phyloP scores from a whole-genome alignment of 2,113 vertebrate genomes.

The Misgurnus mizolepis region DNA sequence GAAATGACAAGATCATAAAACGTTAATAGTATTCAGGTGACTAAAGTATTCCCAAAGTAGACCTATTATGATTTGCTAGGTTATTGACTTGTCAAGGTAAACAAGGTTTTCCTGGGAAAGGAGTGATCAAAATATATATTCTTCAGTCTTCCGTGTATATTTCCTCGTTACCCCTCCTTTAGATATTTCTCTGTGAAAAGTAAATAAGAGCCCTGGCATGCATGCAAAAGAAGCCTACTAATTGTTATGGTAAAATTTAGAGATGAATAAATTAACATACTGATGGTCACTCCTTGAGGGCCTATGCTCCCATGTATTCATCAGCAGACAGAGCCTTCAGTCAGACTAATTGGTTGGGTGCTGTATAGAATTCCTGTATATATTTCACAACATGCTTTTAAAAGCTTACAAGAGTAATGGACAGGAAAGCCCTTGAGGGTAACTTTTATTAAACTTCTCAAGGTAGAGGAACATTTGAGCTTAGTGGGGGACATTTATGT shows the following conservation, averaged over 20 bases:
- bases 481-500: slow-evolving; percentile 29
- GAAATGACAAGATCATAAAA: neutral
- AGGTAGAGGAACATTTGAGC: neutral
- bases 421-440: slow-evolving; percentile 21
- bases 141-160: slow-evolving; percentile 31
- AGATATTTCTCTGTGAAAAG: slow-evolving; percentile 46
- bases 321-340: slow-evolving; percentile 23
- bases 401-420: slow-evolving; percentile 7
- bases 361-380: slow-evolving; percentile 27
- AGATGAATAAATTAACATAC: slow-evolving; percentile 72
- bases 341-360: slow-evolving; percentile 41
- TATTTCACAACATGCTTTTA: slow-evolving; percentile 38
- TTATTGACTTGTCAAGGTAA: neutral
- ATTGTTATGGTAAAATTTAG: slow-evolving; percentile 74
- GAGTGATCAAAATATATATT: slow-evolving; percentile 21
- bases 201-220: slow-evolving; percentile 61
- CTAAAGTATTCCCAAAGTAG: neutral
- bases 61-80: neutral
- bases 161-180: neutral
- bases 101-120: slow-evolving; percentile 4
- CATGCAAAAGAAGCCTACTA: slow-evolving; percentile 66
- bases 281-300: slow-evolving; percentile 53
- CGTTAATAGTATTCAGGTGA: neutral
- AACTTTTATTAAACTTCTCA: slow-evolving; percentile 36
- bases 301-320: slow-evolving; percentile 61